These are phyloP conservation scores for Calameuta idolon DNA, from an alignment of 2,888 invertebrate species.

Conservation along the genomic window DNA sequence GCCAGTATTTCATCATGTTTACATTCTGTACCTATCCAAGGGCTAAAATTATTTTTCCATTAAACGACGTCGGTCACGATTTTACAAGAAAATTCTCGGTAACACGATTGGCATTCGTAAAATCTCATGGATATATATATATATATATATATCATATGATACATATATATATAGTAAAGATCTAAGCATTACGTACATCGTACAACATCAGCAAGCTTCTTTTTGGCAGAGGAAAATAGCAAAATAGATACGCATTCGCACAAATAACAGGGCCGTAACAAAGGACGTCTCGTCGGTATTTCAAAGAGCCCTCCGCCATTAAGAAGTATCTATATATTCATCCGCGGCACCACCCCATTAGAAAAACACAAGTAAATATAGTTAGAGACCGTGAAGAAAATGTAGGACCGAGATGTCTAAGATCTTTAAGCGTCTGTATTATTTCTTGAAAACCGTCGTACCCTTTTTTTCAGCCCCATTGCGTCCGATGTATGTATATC, in stretches of 20 bases:
- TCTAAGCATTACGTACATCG: background rate
- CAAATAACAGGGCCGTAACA: slow-evolving; percentile 2
- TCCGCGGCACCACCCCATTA: background rate
- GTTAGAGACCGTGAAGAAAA: background rate
- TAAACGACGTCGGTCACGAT: background rate
- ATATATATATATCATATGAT: too few relatives aligned
- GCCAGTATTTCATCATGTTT: background rate
- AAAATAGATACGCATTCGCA: slow-evolving; percentile 2
- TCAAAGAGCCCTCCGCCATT: background rate
- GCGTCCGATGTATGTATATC: background rate
- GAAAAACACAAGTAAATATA: background rate
- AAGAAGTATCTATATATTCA: background rate
- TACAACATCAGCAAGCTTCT: background rate
- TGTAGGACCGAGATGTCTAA: background rate
- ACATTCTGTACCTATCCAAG: background rate
- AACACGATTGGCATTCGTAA: background rate
- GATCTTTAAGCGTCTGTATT: background rate
- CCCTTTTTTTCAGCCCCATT: background rate
- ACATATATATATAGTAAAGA: too few relatives aligned
- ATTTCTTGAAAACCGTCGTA: background rate
- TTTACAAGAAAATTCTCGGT: background rate
- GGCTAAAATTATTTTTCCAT: background rate
- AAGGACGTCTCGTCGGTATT: slow-evolving; percentile 2
- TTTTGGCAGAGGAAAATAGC: slow-evolving; percentile 5
- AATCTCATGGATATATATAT: too few relatives aligned